Conservation (phyloP, 2,888 invertebrate genomes). For the Eupeodes luniger region DNA sequence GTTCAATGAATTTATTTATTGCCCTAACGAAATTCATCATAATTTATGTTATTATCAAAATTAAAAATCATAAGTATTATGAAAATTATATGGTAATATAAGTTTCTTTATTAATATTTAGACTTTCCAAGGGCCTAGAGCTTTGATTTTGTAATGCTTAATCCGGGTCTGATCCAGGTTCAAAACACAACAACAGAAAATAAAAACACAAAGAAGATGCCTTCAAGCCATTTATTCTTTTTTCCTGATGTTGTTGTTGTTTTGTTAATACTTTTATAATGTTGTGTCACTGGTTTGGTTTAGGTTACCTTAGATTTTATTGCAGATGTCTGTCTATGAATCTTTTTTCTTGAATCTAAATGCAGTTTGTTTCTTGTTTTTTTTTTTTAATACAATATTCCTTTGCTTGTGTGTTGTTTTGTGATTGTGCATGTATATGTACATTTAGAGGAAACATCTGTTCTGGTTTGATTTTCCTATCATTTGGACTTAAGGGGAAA, state of each 20-base stretch:
- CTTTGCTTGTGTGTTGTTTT: constrained; percentile 23
- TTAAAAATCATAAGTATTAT: too few species aligned
- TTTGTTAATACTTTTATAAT: background rate
- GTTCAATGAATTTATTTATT: too few species aligned
- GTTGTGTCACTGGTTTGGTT: constrained; percentile 13
- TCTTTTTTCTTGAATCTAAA: constrained; percentile 2
- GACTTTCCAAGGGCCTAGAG: background rate
- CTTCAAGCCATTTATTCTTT: background rate
- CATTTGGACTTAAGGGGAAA: constrained; percentile 19
- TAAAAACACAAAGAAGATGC: background rate
- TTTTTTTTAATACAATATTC: background rate
- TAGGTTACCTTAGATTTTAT: constrained; percentile 13
- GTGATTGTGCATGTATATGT: background rate
- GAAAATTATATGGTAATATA: too few species aligned
- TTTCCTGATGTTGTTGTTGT: background rate
- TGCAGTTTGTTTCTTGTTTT: background rate
- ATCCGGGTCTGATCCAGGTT: constrained; percentile 9
- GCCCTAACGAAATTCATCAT: too few species aligned
- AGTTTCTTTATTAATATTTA: too few species aligned
- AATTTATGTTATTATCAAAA: too few species aligned
- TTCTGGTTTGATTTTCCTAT: constrained; percentile 18
- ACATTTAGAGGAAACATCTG: constrained; percentile 64
- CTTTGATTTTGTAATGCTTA: background rate
- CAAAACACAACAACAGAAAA: background rate
- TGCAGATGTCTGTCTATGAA: constrained; percentile 29